phyloP scores from a whole-genome alignment of 2,888 invertebrate species.

The Amblyjoppa fuscipennis region DNA sequence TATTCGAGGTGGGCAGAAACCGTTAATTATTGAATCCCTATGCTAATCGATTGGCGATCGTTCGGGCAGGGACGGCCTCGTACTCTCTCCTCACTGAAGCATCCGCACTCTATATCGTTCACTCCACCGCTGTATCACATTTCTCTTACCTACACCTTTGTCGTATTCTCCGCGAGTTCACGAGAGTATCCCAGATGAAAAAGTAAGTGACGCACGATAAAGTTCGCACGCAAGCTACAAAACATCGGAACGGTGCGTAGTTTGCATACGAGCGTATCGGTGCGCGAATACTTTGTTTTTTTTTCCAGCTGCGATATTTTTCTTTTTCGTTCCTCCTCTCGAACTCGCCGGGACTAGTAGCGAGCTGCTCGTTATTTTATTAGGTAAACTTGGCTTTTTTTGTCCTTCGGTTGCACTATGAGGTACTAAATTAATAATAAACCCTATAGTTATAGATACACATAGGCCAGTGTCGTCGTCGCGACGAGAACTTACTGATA shows the following conservation, averaged over 20 bases:
- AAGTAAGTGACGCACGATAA: neutral
- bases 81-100: conserved; percentile 4
- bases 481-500: conserved; percentile 60
- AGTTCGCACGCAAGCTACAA: neutral
- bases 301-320: conserved; percentile 1
- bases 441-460: neutral
- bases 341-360: conserved; percentile 57
- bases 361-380: conserved; percentile 48
- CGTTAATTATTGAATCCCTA: conserved; percentile 26
- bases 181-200: conserved; percentile 5
- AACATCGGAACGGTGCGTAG: neutral
- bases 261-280: neutral
- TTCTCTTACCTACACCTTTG: conserved; percentile 37
- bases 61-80: conserved; percentile 11
- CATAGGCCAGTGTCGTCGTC: conserved; percentile 9
- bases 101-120: conserved; percentile 3
- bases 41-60: conserved; percentile 19
- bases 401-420: conserved; percentile 53
- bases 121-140: conserved; percentile 39
- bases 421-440: conserved; percentile 38
- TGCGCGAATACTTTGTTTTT: neutral
- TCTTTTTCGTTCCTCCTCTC: neutral
- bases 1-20: conserved; percentile 25
- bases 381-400: conserved; percentile 30
- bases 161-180: conserved; percentile 29